Evolutionary conservation across 2,797 vertebrate species (phyloP).

Genomic region (Sarcoramphus papa): DNA sequence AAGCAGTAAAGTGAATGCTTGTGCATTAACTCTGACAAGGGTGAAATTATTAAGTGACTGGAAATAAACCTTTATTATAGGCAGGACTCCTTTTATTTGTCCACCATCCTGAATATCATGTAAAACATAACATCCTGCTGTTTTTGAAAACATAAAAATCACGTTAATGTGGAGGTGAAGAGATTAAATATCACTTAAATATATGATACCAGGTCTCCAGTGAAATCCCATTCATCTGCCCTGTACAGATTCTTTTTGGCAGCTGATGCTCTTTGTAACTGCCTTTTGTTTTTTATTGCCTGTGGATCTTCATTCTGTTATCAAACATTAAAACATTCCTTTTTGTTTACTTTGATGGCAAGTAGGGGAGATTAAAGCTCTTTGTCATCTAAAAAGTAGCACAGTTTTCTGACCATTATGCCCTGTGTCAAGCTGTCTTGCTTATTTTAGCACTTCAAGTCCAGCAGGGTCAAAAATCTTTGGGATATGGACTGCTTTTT

Average conservation of each 20-base stretch:
- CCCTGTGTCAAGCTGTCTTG: not conserved
- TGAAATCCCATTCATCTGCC: not conserved
- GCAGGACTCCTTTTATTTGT: not conserved
- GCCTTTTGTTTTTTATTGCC: not conserved
- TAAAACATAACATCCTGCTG: not conserved
- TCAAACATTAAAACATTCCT: not conserved
- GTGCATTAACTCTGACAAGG: slow-evolving; percentile 5
- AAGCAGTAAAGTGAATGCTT: slow-evolving; percentile 26
- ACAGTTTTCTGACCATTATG: not conserved
- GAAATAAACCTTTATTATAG: not conserved
- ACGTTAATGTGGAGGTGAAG: not conserved
- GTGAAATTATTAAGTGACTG: not conserved
- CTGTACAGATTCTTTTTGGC: not conserved
- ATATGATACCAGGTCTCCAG: not conserved
- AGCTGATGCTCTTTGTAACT: not conserved
- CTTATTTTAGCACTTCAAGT: not conserved
- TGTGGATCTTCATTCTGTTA: not conserved
- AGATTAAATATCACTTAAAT: not conserved
- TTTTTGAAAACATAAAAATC: not conserved
- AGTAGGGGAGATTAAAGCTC: not conserved
- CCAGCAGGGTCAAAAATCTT: not conserved
- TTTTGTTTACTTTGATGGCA: not conserved
- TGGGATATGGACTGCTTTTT: not conserved
- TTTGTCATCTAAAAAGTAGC: not conserved
- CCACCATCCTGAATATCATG: not conserved